Evolutionary conservation across 1,140 invertebrate species (phyloP).

Genomic region (Lordiphosa clarofinis): DNA sequence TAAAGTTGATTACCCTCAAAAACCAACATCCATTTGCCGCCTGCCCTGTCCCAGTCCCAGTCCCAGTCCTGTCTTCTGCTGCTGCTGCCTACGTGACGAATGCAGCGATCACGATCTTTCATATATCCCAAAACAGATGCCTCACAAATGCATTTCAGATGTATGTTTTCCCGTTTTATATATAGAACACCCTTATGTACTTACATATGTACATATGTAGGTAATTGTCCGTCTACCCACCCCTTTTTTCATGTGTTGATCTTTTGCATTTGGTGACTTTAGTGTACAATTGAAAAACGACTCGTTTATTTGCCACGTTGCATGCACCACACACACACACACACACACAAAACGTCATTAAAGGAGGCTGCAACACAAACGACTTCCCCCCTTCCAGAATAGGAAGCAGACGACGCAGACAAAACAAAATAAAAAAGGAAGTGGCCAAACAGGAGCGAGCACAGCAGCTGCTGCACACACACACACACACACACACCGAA

Average conservation of each 20-base stretch:
- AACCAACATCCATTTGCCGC: background rate
- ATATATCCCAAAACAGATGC: slow-evolving; percentile 28
- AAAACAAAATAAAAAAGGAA: slow-evolving; percentile 42
- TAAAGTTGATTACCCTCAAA: no score
- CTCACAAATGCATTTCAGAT: background rate
- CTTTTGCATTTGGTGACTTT: slow-evolving; percentile 8
- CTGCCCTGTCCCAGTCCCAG: no score
- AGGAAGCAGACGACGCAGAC: slow-evolving; percentile 26
- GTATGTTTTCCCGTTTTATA: slow-evolving; percentile 18
- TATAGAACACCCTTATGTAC: slow-evolving; percentile 20
- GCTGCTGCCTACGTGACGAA: slow-evolving; percentile 23
- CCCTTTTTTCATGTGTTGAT: slow-evolving; percentile 5
- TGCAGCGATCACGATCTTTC: slow-evolving; percentile 21
- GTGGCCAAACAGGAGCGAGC: slow-evolving; percentile 46
- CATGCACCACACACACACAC: no score
- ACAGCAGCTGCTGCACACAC: slow-evolving; percentile 18
- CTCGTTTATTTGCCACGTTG: no score
- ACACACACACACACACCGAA: slow-evolving; percentile 3
- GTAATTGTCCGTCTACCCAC: slow-evolving; percentile 7
- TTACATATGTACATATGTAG: background rate
- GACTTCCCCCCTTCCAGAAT: slow-evolving; percentile 6
- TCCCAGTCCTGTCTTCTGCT: background rate
- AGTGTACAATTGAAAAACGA: no score
- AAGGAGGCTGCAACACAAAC: slow-evolving; percentile 50
- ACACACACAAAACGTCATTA: slow-evolving; percentile 17